Percentiles rank a stretch among this genome's conserved stretches.
Conservation (phyloP, 2,113 vertebrate genomes). For the Hydrolagus affinis region DNA sequence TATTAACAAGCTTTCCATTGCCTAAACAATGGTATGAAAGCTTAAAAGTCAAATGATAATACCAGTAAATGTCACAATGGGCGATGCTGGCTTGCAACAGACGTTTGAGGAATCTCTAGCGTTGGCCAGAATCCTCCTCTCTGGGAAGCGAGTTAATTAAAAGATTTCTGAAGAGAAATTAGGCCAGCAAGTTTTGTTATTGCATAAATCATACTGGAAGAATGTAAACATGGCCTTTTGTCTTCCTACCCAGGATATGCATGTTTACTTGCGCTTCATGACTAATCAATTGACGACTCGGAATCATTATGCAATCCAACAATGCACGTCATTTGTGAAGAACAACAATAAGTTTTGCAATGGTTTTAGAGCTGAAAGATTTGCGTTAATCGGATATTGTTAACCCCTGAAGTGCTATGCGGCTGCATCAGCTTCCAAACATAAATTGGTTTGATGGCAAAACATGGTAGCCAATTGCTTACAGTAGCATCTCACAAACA, state of each 20-base stretch:
- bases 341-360: not conserved
- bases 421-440: no score
- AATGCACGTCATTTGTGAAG: not conserved
- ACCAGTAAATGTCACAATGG: not conserved
- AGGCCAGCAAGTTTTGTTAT: not conserved
- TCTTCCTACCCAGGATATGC: not conserved
- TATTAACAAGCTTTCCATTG: not conserved
- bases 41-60: not conserved
- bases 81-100: not conserved
- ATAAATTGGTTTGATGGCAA: no score
- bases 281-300: not conserved
- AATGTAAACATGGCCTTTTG: not conserved
- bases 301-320: not conserved
- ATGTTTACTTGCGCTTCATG: constrained; percentile 20
- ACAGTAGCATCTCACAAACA: no score
- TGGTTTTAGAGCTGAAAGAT: not conserved
- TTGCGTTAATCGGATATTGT: not conserved
- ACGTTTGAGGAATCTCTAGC: not conserved
- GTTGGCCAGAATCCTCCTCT: not conserved
- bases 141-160: not conserved
- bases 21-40: not conserved
- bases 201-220: not conserved
- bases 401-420: not conserved
- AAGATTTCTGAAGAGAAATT: not conserved
- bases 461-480: not conserved